Percentiles rank a stretch among this genome's conserved stretches.
These are phyloP conservation scores for Trachelus iudaicus DNA, from an alignment of 2,888 invertebrate genomes.

Conservation along the genomic window DNA sequence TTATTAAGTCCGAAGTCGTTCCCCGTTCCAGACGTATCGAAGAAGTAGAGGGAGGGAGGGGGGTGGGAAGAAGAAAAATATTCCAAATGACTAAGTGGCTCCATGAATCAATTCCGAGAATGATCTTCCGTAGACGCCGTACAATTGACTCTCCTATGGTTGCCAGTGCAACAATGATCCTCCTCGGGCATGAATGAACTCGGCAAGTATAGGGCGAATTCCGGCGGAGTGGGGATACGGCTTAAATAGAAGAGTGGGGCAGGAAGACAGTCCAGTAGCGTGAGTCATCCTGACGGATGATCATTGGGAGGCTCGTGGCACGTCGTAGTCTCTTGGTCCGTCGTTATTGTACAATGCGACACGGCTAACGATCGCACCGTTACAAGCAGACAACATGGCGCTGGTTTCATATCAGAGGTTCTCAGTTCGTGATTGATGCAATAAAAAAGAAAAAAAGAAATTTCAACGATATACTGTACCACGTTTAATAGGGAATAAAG, in stretches of 20 bases:
- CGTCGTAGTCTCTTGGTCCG: conserved; percentile 13
- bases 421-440: not conserved
- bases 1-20: not conserved
- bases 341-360: conserved; percentile 26
- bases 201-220: not conserved
- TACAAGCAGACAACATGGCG: conserved; percentile 25
- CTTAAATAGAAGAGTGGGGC: not conserved
- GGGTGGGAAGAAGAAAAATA: not conserved
- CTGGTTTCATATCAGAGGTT: conserved; percentile 17
- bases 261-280: conserved; percentile 6
- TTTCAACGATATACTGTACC: no score
- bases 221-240: not conserved
- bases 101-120: not conserved
- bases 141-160: not conserved
- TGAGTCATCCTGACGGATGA: conserved; percentile 30
- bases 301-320: conserved; percentile 26
- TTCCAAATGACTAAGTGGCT: not conserved
- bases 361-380: conserved; percentile 36
- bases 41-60: fast-evolving
- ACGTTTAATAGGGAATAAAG: not conserved
- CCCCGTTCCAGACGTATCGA: not conserved
- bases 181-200: not conserved
- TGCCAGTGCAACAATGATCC: conserved; percentile 1
- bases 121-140: not conserved
- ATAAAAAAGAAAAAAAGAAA: not conserved